These are phyloP conservation scores for Neoascia interrupta DNA, from an alignment of 2,888 invertebrate genomes.

Conservation along the genomic window DNA sequence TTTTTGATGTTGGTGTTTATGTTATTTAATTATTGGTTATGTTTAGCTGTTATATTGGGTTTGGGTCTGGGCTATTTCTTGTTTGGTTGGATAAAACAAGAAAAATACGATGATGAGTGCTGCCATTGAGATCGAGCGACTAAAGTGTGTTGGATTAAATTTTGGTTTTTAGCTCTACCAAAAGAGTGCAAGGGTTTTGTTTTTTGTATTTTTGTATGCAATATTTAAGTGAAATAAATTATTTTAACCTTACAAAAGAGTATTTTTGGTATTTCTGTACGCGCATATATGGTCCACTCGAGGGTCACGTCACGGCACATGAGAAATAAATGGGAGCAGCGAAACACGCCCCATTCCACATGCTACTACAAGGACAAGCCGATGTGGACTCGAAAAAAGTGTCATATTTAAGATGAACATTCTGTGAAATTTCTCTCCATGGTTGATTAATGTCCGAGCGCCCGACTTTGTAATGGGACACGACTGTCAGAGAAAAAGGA, in stretches of 20 bases:
- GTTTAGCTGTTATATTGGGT: conserved; percentile 77
- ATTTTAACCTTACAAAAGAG: too few species aligned
- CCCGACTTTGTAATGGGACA: conserved; percentile 49
- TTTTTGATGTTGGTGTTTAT: conserved; percentile 78
- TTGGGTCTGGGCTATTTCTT: conserved; percentile 77
- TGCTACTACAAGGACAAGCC: conserved; percentile 15
- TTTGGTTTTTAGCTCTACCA: too few species aligned
- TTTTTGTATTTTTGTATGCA: too few species aligned
- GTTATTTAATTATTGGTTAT: conserved; percentile 78
- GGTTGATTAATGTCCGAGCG: conserved; percentile 59
- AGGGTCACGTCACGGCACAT: too few species aligned
- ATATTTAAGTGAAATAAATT: too few species aligned
- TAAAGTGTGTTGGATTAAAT: too few species aligned
- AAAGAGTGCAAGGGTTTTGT: too few species aligned
- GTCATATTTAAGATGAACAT: conserved; percentile 27
- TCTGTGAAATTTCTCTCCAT: conserved; percentile 60
- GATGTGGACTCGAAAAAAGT: conserved; percentile 14
- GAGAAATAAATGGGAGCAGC: conserved; percentile 26
- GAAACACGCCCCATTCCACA: conserved; percentile 32
- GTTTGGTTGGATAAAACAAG: conserved; percentile 77
- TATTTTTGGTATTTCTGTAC: too few species aligned
- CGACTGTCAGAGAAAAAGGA: not conserved
- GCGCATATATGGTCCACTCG: too few species aligned
- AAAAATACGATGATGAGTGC: conserved; percentile 74
- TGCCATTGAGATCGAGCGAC: conserved; percentile 25